Percentiles rank a stretch among this genome's conserved stretches.
Conservation (phyloP, 2,888 invertebrate genomes). For the Epirrhoe alternata region DNA sequence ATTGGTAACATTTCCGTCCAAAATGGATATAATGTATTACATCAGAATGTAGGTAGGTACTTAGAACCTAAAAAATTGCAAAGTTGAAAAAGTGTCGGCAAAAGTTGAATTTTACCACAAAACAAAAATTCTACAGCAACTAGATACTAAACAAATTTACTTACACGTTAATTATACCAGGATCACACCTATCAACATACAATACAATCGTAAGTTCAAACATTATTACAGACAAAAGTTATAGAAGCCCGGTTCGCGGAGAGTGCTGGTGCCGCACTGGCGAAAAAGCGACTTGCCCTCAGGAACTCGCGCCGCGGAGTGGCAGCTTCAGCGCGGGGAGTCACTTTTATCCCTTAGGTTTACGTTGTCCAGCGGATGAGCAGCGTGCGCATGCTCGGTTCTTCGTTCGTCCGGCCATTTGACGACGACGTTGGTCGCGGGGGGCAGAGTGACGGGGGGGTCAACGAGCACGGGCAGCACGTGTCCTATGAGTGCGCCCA, state of each 20-base stretch:
- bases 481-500: conserved; percentile 72
- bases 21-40: background rate
- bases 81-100: conserved; percentile 2
- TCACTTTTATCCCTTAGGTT: conserved; percentile 62
- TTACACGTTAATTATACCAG: conserved; percentile 8
- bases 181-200: conserved; percentile 17
- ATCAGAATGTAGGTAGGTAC: background rate
- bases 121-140: background rate
- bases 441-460: conserved; percentile 74
- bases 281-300: conserved; percentile 8
- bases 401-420: conserved; percentile 73
- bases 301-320: conserved; percentile 18
- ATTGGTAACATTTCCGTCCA: no score
- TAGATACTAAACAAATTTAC: conserved; percentile 9
- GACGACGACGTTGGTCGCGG: conserved; percentile 69
- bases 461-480: conserved; percentile 73
- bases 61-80: background rate
- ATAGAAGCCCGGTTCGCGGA: conserved; percentile 10
- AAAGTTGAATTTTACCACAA: conserved; percentile 3
- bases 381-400: conserved; percentile 57
- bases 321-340: conserved; percentile 28
- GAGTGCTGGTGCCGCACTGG: conserved; percentile 7
- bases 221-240: conserved; percentile 26
- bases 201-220: conserved; percentile 17
- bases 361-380: conserved; percentile 69